Percentiles rank a stretch among this genome's conserved stretches.
phyloP scores from a whole-genome alignment of 1,140 invertebrate genomes.

The Cydia pomonella region DNA sequence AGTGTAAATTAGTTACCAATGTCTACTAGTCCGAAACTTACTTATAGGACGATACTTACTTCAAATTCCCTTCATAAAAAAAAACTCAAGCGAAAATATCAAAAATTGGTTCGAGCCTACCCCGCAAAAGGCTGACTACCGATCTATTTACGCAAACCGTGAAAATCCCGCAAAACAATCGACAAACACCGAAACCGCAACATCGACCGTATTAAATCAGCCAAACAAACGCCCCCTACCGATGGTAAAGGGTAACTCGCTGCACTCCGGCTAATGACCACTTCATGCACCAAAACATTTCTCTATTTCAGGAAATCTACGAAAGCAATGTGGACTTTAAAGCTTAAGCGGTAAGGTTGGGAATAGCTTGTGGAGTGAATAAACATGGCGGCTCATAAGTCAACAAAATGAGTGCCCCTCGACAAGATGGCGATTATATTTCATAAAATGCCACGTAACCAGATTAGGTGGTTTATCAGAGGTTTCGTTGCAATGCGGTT shows the following conservation, averaged over 20 bases:
- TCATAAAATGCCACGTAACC: conserved; percentile 17
- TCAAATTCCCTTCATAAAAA: too few relatives aligned
- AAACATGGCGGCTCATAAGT: conserved; percentile 17
- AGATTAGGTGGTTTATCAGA: conserved; percentile 15
- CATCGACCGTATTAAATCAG: not conserved
- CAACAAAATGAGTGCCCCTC: conserved; percentile 23
- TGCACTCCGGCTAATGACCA: conserved; percentile 13
- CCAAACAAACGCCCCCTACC: not conserved
- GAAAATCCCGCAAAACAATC: not conserved
- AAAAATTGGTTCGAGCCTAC: too few relatives aligned
- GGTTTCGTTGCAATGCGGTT: not conserved
- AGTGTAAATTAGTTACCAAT: too few relatives aligned
- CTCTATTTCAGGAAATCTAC: not conserved
- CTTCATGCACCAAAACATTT: conserved; percentile 2
- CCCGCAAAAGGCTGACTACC: not conserved
- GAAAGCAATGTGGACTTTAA: not conserved
- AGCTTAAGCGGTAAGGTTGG: not conserved
- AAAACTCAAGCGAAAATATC: too few relatives aligned
- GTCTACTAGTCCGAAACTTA: too few relatives aligned
- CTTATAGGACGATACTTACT: too few relatives aligned
- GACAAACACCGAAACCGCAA: not conserved
- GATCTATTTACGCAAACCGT: not conserved
- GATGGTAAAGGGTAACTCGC: conserved; percentile 4
- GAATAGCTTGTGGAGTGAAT: not conserved
- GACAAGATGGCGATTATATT: conserved; percentile 27